Evolutionary conservation across 1,140 invertebrate genomes (phyloP), one percentile per base, ranked within the genome.

Genomic region (Phortica variegata): DNA sequence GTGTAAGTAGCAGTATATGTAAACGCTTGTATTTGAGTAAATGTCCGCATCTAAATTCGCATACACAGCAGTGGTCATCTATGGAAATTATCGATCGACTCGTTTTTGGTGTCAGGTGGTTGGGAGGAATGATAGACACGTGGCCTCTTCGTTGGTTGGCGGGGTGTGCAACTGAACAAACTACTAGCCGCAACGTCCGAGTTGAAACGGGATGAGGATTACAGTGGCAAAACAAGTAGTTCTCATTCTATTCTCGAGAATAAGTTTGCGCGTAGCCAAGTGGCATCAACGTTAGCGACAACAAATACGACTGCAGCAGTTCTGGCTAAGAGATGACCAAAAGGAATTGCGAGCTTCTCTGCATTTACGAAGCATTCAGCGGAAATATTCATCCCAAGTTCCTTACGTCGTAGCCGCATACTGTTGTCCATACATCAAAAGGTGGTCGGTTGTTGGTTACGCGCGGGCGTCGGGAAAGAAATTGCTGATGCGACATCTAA

Each of bases 51-150:
- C 61, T 71, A 73, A 73, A 73, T 73, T 73, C 65, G 66, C 69
- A 73, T 73, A 73, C 65, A 73, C 61, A 69, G 70, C 60, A 66
- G 61, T 68, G 69, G 69, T 73, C 69, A 73, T 65, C 69, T 70
- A 73, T 73, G 69, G 65, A 73, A 73, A 73, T 73, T 73, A 73
- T 73, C 69, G 69, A 73, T 73, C 69, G 69, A 73, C 53, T 65
- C 70, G 65, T 60, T 65, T 70, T 65, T 73, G 69, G 65, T 72
- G 68, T 73, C 63, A 72, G 63, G 65, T 73, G 68, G 61, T 65
- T 54, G 61, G 68, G 62, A 58, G 63, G 41, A 60, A 63, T 71
- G 65, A 65, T 72, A 65, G 61, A 62, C 61, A 72, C 65, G 61
- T 58, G 59, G 52, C 53, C 51, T 37, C 21, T 51, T 49, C 41